These are phyloP conservation scores for Euschistus heros DNA, from an alignment of 1,140 invertebrate genomes.

Conservation along the genomic window DNA sequence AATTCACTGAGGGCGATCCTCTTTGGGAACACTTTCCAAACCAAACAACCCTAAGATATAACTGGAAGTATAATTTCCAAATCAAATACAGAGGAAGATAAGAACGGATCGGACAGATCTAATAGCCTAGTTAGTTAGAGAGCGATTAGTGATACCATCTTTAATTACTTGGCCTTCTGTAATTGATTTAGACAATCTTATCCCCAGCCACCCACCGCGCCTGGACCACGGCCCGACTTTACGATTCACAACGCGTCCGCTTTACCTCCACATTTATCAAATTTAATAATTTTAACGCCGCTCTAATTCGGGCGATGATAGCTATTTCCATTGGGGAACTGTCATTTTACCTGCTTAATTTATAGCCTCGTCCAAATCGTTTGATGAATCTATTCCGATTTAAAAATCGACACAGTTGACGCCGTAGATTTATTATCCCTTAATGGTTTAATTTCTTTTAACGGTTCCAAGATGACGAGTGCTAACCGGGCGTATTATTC, in stretches of 20 bases:
- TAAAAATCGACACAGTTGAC: too few relatives aligned
- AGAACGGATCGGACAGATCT: not conserved
- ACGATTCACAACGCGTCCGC: not conserved
- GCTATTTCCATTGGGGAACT: constrained; percentile 1
- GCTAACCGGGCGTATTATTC: too few relatives aligned
- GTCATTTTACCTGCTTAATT: not conserved
- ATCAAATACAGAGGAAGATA: not conserved
- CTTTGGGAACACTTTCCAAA: too few relatives aligned
- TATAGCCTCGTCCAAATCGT: too few relatives aligned
- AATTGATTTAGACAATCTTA: constrained; percentile 1
- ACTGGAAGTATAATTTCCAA: not conserved
- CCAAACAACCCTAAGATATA: too few relatives aligned
- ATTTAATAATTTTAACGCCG: not conserved
- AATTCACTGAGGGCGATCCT: too few relatives aligned
- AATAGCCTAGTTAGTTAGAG: not conserved
- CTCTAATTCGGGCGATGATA: not conserved
- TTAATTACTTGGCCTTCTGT: not conserved
- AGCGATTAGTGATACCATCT: constrained; percentile 1
- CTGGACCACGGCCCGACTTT: not conserved
- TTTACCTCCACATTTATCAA: not conserved
- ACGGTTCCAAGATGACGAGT: too few relatives aligned
- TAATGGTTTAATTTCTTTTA: too few relatives aligned
- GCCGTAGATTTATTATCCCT: too few relatives aligned
- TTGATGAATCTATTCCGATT: too few relatives aligned
- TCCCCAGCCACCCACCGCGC: not conserved